These are phyloP conservation scores for Agrochola lychnidis DNA, from an alignment of 2,888 invertebrate genomes.

Conservation along the genomic window DNA sequence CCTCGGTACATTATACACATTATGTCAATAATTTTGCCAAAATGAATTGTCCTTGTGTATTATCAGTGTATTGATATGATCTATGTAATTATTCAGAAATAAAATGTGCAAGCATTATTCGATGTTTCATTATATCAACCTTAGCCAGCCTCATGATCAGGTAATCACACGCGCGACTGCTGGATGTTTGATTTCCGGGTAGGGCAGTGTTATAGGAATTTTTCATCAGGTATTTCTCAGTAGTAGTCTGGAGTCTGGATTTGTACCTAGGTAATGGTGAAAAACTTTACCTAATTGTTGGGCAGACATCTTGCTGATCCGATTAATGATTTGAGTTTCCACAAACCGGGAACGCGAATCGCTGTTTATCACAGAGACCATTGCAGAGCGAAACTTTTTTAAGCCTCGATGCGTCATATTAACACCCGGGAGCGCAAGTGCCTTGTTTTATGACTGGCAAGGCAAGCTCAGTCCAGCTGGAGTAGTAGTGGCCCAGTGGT, in stretches of 20 bases:
- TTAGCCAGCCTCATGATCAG: too few relatives aligned
- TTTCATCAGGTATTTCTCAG: neutral
- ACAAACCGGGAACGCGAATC: neutral
- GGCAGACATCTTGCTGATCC: neutral
- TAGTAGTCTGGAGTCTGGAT: neutral
- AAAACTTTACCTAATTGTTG: neutral
- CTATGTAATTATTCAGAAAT: constrained; percentile 76
- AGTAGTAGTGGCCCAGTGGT: too few relatives aligned
- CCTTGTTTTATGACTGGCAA: too few relatives aligned
- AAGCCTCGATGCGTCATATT: too few relatives aligned
- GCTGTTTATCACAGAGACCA: neutral
- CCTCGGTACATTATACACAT: constrained; percentile 17
- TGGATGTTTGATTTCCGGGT: neutral
- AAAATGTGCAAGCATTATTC: constrained; percentile 82
- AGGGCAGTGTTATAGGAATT: neutral
- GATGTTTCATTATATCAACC: constrained; percentile 55
- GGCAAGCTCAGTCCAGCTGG: too few relatives aligned
- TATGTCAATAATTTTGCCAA: constrained; percentile 53
- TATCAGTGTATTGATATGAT: constrained; percentile 68
- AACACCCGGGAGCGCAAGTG: too few relatives aligned
- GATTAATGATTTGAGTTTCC: neutral
- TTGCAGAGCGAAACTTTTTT: too few relatives aligned
- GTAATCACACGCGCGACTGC: neutral
- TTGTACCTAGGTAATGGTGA: neutral
- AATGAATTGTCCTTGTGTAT: constrained; percentile 60